These are phyloP conservation scores for Drosophila bocki DNA, from an alignment of 1,140 invertebrate species.

Conservation along the genomic window DNA sequence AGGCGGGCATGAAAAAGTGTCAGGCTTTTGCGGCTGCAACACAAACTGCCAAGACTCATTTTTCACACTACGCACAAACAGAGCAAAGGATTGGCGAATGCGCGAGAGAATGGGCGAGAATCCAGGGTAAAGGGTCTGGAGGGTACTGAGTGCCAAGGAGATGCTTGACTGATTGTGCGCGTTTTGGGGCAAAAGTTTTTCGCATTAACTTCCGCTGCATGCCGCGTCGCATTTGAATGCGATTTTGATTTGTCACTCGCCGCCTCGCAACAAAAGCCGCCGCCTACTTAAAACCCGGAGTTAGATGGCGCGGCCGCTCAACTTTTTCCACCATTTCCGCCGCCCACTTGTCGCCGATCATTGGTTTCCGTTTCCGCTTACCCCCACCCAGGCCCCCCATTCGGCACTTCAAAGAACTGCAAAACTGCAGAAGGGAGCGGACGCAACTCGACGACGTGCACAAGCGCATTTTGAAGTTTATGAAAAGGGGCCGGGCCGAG, in stretches of 20 bases:
- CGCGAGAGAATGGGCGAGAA: background rate
- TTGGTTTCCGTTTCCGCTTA: constrained; percentile 71
- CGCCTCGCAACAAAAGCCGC: constrained; percentile 74
- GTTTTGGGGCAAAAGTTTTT: constrained; percentile 77
- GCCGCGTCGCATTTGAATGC: constrained; percentile 81
- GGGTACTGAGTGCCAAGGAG: constrained; percentile 6
- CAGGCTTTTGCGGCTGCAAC: constrained; percentile 69
- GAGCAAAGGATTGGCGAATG: constrained; percentile 8
- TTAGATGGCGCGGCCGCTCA: constrained; percentile 36
- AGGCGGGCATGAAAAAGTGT: constrained; percentile 75
- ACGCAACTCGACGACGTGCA: constrained; percentile 69
- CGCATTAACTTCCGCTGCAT: constrained; percentile 82
- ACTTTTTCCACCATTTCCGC: constrained; percentile 70
- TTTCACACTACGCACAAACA: constrained; percentile 63
- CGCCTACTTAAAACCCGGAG: constrained; percentile 67
- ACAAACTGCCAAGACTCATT: constrained; percentile 76
- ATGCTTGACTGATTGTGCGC: constrained; percentile 76
- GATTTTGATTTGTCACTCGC: constrained; percentile 83
- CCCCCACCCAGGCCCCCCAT: background rate
- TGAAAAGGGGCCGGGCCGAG: constrained; percentile 57
- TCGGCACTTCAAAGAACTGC: constrained; percentile 28
- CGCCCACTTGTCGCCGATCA: constrained; percentile 81
- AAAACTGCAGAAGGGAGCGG: constrained; percentile 21
- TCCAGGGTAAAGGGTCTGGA: background rate
- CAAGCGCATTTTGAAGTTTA: constrained; percentile 82